phyloP scores from a whole-genome alignment of 2,113 vertebrate species.

The Strix aluco region DNA sequence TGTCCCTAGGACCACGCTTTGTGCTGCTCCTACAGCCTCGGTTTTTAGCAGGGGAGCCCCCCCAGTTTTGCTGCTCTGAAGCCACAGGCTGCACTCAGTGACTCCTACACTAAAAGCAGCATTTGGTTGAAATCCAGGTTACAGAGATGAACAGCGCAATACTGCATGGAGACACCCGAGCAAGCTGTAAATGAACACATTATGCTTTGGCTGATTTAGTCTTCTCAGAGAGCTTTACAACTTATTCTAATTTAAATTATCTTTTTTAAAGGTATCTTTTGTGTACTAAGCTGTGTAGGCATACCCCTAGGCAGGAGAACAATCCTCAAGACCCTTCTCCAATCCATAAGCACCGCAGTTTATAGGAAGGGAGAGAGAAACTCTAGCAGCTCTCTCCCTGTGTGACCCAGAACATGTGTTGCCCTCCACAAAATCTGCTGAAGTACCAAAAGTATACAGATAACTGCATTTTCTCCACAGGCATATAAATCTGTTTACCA shows the following conservation, averaged over 20 bases:
- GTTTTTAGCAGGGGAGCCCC: not conserved
- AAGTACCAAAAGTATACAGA: not conserved
- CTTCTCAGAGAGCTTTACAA: not conserved
- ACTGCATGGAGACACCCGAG: not conserved
- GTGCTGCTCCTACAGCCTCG: not conserved
- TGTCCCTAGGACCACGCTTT: not conserved
- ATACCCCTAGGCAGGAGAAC: not conserved
- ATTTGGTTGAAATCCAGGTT: not conserved
- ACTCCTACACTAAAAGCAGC: not conserved
- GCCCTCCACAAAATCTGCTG: not conserved
- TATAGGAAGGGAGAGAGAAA: not conserved
- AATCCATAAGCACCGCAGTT: not conserved
- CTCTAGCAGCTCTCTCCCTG: not conserved
- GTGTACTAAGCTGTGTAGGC: not conserved
- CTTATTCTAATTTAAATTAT: not conserved
- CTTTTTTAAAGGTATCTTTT: not conserved
- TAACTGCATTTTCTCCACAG: not conserved
- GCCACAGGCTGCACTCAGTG: not conserved
- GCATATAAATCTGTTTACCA: not conserved
- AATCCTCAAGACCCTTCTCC: not conserved
- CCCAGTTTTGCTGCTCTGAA: not conserved
- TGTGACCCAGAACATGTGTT: not conserved
- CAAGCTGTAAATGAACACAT: not conserved
- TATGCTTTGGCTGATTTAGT: not conserved
- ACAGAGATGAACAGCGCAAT: rapidly evolving